Evolutionary conservation across 2,113 vertebrate genomes (phyloP).

Genomic region (Dasypus novemcinctus): DNA sequence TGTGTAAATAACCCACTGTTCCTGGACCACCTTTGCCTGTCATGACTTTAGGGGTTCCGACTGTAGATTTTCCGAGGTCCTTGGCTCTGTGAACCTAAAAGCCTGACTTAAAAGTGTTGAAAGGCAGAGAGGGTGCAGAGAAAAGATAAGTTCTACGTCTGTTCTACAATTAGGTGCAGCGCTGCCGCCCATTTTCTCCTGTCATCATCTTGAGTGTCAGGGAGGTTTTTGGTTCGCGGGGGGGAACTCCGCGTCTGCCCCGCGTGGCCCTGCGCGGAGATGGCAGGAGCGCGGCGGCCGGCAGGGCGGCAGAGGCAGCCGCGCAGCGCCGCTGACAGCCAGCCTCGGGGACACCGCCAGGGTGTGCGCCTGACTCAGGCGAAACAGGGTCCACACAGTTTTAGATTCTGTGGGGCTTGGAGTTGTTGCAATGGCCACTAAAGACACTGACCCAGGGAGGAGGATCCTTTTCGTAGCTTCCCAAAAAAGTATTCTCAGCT

Average conservation of each 20-base stretch:
- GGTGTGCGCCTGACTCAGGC: background rate
- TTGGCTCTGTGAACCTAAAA: background rate
- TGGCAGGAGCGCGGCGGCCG: background rate
- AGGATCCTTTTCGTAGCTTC: background rate
- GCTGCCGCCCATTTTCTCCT: background rate
- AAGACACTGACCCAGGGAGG: background rate
- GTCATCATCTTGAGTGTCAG: background rate
- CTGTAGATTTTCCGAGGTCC: background rate
- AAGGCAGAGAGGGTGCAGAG: background rate
- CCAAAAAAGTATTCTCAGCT: background rate
- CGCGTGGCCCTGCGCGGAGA: background rate
- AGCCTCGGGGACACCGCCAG: background rate
- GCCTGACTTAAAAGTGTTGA: background rate
- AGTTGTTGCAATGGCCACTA: background rate
- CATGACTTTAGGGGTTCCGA: background rate
- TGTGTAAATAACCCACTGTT: background rate
- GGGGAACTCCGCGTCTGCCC: background rate
- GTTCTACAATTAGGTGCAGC: background rate
- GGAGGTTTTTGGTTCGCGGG: background rate
- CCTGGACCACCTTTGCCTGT: background rate
- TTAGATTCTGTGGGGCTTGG: background rate
- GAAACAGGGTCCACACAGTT: background rate
- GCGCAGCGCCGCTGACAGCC: rapidly evolving
- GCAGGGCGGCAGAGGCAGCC: background rate
- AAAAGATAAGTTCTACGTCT: background rate